Conservation (phyloP, 2,797 vertebrate species). For the Aythya fuligula region DNA sequence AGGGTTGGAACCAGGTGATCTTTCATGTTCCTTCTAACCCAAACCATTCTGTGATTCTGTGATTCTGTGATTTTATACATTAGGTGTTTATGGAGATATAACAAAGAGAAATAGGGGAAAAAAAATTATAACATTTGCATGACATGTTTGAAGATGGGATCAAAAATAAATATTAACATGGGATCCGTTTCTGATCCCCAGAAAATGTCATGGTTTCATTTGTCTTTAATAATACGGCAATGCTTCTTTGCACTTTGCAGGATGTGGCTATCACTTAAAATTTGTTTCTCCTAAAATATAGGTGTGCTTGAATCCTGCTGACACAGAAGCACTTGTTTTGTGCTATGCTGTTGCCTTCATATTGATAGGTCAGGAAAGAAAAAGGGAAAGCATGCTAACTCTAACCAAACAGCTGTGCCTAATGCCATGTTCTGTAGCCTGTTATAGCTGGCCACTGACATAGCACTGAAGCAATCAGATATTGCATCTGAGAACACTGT, state of each 20-base stretch:
- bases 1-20: too few species aligned
- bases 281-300: not conserved
- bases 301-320: not conserved
- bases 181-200: not conserved
- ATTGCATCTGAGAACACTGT: not conserved
- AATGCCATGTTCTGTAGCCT: not conserved
- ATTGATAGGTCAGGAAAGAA: not conserved
- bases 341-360: not conserved
- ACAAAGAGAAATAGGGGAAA: not conserved
- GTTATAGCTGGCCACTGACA: not conserved
- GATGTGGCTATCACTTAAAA: not conserved
- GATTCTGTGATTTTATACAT: not conserved
- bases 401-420: not conserved
- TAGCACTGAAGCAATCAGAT: not conserved
- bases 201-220: not conserved
- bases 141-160: not conserved
- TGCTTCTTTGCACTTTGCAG: not conserved
- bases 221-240: not conserved
- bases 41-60: not conserved
- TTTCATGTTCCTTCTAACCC: not conserved
- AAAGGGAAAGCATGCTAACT: not conserved
- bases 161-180: not conserved
- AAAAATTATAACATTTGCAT: not conserved
- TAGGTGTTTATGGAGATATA: not conserved
- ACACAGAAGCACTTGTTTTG: not conserved